Conservation (phyloP, 2,797 vertebrate genomes). For the Trachops cirrhosus region DNA sequence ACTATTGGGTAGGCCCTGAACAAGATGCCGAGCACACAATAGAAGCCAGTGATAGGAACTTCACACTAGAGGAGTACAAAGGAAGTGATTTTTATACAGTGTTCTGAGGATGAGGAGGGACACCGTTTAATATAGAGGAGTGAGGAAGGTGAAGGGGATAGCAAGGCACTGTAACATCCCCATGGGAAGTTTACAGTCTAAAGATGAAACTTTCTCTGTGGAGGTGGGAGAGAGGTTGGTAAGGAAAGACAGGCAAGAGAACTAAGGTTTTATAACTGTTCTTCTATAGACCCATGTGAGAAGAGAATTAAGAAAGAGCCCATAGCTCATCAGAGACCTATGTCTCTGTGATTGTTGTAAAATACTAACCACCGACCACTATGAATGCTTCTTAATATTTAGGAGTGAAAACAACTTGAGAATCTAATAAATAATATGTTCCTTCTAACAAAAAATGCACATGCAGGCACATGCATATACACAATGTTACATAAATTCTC, state of each 20-base stretch:
- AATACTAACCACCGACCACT: neutral
- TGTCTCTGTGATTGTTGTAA: rapidly evolving
- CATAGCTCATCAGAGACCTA: neutral
- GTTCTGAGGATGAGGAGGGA: neutral
- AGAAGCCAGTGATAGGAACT: neutral
- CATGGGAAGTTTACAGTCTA: neutral
- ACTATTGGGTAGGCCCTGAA: neutral
- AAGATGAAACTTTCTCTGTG: neutral
- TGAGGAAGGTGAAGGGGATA: neutral
- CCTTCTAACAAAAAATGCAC: neutral
- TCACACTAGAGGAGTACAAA: neutral
- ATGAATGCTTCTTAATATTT: neutral
- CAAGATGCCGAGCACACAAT: neutral
- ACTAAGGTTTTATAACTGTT: neutral
- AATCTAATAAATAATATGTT: neutral
- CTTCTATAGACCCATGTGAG: neutral
- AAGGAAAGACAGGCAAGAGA: neutral
- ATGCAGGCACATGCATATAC: neutral
- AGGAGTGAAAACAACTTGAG: neutral
- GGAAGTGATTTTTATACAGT: neutral
- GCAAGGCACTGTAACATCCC: neutral
- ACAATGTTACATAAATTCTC: neutral
- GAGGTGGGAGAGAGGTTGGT: neutral
- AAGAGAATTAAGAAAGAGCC: neutral
- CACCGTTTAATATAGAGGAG: rapidly evolving